phyloP scores from a whole-genome alignment of 2,888 invertebrate species.

The Erebia aethiops region DNA sequence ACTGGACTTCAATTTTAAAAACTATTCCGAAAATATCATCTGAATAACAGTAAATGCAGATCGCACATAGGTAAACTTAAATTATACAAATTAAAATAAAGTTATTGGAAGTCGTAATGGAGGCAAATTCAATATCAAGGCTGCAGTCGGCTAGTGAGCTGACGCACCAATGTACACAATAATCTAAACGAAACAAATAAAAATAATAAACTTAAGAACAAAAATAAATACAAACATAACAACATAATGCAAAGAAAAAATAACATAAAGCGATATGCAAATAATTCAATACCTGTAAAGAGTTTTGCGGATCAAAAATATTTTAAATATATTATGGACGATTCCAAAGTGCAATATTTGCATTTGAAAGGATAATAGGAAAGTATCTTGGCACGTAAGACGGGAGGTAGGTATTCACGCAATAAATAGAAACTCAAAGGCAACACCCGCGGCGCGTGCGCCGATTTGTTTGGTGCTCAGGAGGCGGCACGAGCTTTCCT shows the following conservation, averaged over 20 bases:
- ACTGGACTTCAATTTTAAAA: constrained; percentile 73
- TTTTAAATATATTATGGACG: constrained; percentile 35
- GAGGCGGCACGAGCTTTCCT: constrained; percentile 52
- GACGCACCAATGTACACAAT: constrained; percentile 54
- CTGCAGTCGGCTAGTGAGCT: constrained; percentile 54
- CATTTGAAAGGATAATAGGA: constrained; percentile 71
- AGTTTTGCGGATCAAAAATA: constrained; percentile 32
- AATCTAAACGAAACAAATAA: constrained; percentile 71
- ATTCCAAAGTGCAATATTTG: constrained; percentile 60
- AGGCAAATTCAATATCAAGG: constrained; percentile 72
- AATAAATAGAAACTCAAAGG: constrained; percentile 63
- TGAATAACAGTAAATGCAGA: constrained; percentile 81
- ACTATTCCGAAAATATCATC: constrained; percentile 69
- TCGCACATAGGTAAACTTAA: constrained; percentile 76
- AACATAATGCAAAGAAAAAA: constrained; percentile 66
- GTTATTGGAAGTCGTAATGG: constrained; percentile 78
- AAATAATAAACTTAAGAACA: constrained; percentile 72
- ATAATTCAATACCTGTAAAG: constrained; percentile 51
- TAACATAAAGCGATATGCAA: constrained; percentile 77
- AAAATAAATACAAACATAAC: constrained; percentile 83
- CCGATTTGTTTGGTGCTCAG: constrained; percentile 49
- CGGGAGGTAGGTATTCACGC: constrained; percentile 63
- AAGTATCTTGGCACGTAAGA: constrained; percentile 61
- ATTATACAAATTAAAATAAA: constrained; percentile 79
- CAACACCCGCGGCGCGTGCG: constrained; percentile 74